Evolutionary conservation across 2,113 vertebrate species (phyloP).

Genomic region (Lamprologus ornatipinnis): DNA sequence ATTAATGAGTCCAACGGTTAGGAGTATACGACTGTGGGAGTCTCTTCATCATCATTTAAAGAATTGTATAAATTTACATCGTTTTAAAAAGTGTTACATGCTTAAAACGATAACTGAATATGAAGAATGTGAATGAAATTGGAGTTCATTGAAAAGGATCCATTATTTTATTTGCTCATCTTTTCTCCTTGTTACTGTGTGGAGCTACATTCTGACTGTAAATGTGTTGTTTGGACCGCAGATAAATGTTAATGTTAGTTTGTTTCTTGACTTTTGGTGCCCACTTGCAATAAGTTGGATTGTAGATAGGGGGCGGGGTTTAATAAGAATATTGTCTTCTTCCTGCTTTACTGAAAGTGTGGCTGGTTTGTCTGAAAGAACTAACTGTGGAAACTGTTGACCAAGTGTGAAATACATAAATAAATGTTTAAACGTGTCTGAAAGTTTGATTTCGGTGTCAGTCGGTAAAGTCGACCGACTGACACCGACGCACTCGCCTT

Average conservation of each 20-base stretch:
- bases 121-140: not conserved
- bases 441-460: not conserved
- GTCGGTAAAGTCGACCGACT: not conserved
- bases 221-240: rapidly evolving
- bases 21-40: rapidly evolving
- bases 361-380: not conserved
- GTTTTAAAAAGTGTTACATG: not conserved
- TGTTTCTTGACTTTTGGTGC: not conserved
- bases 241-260: not conserved
- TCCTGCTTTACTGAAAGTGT: not conserved
- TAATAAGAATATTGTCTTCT: not conserved
- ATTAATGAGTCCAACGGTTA: not conserved
- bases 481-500: rapidly evolving
- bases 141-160: not conserved
- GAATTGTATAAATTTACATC: not conserved
- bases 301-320: not conserved
- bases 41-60: not conserved
- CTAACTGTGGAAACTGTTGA: not conserved
- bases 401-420: not conserved
- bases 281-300: not conserved
- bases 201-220: not conserved
- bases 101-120: rapidly evolving
- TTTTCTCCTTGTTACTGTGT: not conserved
- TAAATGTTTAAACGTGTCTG: not conserved
- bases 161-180: not conserved